Conservation (phyloP, 1,140 invertebrate species). For the Homarus americanus region DNA sequence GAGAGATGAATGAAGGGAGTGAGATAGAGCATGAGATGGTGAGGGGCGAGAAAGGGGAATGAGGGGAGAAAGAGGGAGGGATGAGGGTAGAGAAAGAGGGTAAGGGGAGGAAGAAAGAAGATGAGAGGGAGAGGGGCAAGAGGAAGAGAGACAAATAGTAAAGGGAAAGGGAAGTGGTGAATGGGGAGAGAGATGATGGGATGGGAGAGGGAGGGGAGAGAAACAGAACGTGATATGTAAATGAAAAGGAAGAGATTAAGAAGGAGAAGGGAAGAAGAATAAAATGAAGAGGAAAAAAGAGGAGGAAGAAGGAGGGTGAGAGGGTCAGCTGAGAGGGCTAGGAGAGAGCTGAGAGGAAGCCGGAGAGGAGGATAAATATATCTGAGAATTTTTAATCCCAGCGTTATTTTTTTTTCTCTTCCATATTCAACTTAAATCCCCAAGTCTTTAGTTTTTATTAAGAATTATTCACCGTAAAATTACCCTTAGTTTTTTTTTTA, state of each 20-base stretch:
- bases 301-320: neutral
- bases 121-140: neutral
- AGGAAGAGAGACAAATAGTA: neutral
- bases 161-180: neutral
- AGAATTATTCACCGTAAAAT: neutral
- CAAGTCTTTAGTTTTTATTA: neutral
- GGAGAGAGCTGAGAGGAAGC: no score
- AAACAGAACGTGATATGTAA: neutral
- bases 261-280: neutral
- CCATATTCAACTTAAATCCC: neutral
- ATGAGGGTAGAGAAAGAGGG: no score
- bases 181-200: neutral
- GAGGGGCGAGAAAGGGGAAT: neutral
- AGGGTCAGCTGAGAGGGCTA: neutral
- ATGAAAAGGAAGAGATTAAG: neutral
- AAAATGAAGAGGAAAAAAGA: neutral
- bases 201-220: neutral
- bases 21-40: conserved; percentile 13
- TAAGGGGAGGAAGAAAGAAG: neutral
- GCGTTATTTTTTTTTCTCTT: neutral
- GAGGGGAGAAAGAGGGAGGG: no score
- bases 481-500: neutral
- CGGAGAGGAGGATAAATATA: neutral
- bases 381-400: neutral
- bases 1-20: neutral